Evolutionary conservation across 1,140 invertebrate genomes (phyloP).

Genomic region (Maniola jurtina): DNA sequence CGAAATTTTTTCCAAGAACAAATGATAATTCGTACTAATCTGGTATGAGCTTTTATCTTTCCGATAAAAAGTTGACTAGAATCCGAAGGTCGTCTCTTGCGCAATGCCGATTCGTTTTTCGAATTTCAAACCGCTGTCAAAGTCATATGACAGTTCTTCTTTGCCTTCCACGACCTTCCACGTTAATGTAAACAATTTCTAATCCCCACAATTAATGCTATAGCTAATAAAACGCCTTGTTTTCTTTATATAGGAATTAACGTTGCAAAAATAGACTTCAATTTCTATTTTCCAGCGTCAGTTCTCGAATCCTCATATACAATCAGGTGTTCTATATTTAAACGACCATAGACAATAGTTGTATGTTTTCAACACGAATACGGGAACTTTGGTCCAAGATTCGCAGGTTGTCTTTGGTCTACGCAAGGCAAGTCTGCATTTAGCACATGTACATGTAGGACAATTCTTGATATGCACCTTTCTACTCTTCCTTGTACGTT

Average conservation of each 20-base stretch:
- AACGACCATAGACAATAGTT: slow-evolving; percentile 71
- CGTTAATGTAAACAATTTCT: slow-evolving; percentile 21
- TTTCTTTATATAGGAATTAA: slow-evolving; percentile 43
- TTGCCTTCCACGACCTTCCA: slow-evolving; percentile 17
- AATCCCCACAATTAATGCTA: slow-evolving; percentile 37
- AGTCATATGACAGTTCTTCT: slow-evolving; percentile 8
- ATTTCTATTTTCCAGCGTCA: slow-evolving; percentile 21
- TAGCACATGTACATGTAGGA: slow-evolving; percentile 53
- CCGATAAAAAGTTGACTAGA: slow-evolving; percentile 1
- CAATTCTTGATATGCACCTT: slow-evolving; percentile 59
- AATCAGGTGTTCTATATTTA: slow-evolving; percentile 54
- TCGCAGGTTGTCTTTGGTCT: slow-evolving; percentile 58
- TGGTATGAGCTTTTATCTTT: neutral
- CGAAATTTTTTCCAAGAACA: neutral
- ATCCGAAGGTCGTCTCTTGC: neutral
- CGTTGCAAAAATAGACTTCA: slow-evolving; percentile 26
- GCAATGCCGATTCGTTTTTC: slow-evolving; percentile 1
- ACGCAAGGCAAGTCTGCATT: slow-evolving; percentile 50
- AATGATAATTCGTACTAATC: neutral
- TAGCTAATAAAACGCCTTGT: slow-evolving; percentile 40
- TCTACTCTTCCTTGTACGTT: slow-evolving; percentile 49
- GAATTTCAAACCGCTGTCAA: neutral
- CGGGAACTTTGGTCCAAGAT: slow-evolving; percentile 56
- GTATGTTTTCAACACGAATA: slow-evolving; percentile 63
- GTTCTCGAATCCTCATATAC: slow-evolving; percentile 36